Evolutionary conservation across 2,113 vertebrate genomes (phyloP), one percentile per base, ranked within the genome.

Genomic region (Atherinomorus stipes): DNA sequence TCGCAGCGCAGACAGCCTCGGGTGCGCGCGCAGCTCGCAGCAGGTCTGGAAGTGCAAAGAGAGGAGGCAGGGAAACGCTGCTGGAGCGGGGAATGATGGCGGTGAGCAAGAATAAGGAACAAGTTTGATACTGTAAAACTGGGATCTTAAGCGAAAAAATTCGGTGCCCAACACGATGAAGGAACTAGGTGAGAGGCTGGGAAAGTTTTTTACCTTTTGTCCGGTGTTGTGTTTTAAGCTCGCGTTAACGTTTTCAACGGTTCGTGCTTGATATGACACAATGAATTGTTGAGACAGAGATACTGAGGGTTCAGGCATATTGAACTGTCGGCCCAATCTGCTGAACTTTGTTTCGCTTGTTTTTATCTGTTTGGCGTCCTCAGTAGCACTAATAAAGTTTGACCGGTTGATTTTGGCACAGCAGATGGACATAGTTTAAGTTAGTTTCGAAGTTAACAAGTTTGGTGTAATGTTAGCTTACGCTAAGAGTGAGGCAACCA

Each of bases 61-160:
- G 80, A 82, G 65, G 81, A 90, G 76, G 71, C 75, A 72, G 81
- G 81, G 58, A 73, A 81, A 74, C 65, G 76, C 62, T 74, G 82
- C 70, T 80, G 81, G 88, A 89, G 80, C 74, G 70, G 80, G 92
- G 90, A 90, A 81, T 73, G 91, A 93, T 93, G 94, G 94, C 93
- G 94, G 85, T 86, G 91, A 75, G 68, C 75, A 37, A 78, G 70
- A 60, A 81, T 79, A 82, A 85, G 86, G 87, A 80, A 84, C 90
- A 92, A 93, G 71, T 92, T 94, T 91, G 69, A 76, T 61, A 80
- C 80, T 52, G 62, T 73, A 49, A 73, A 84, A 83, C 65, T 0
- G 76, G 60, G 73, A 80, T 44, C 15, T 60, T 31, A 59, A n/a
- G 78, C 74, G 56, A 76, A 12, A n/a, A 16, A 59, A 21, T 63